Conservation (phyloP, 2,888 invertebrate species). For the Cheilosia pagana region DNA sequence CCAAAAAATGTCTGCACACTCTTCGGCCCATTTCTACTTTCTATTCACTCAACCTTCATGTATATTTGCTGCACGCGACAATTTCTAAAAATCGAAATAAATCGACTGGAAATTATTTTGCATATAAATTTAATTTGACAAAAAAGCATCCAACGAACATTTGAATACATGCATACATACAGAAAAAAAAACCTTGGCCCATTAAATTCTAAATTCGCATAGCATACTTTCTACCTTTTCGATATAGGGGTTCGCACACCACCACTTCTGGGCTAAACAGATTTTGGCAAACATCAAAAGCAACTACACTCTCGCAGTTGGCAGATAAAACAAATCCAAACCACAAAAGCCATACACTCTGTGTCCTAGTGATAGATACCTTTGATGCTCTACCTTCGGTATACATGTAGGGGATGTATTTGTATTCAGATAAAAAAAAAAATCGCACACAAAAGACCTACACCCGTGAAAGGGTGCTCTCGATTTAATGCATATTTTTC, state of each 20-base stretch:
- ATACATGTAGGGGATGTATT: conserved; percentile 46
- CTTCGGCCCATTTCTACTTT: conserved; percentile 5
- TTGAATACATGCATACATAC: conserved; percentile 49
- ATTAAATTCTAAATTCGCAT: conserved; percentile 40
- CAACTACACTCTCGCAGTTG: conserved; percentile 7
- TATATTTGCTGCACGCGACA: conserved; percentile 15
- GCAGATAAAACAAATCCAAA: conserved; percentile 57
- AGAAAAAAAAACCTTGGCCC: conserved; percentile 22
- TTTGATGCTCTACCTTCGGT: conserved; percentile 12
- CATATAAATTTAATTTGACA: conserved; percentile 70
- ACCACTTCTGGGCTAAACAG: conserved; percentile 19
- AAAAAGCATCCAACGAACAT: conserved; percentile 55
- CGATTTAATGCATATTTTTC: conserved; percentile 73
- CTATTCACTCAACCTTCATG: conserved; percentile 6
- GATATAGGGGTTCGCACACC: conserved; percentile 41
- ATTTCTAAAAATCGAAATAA: conserved; percentile 43
- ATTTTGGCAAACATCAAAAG: conserved; percentile 34
- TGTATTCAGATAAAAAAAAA: conserved; percentile 42
- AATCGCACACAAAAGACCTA: conserved; percentile 18
- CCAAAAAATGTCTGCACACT: neutral
- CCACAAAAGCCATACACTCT: conserved; percentile 64
- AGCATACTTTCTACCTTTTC: conserved; percentile 19
- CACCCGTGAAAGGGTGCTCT: conserved; percentile 68
- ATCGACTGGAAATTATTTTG: conserved; percentile 73
- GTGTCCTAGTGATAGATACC: conserved; percentile 37